Conservation (phyloP, 2,888 invertebrate genomes). For the Agrypnus murinus region DNA sequence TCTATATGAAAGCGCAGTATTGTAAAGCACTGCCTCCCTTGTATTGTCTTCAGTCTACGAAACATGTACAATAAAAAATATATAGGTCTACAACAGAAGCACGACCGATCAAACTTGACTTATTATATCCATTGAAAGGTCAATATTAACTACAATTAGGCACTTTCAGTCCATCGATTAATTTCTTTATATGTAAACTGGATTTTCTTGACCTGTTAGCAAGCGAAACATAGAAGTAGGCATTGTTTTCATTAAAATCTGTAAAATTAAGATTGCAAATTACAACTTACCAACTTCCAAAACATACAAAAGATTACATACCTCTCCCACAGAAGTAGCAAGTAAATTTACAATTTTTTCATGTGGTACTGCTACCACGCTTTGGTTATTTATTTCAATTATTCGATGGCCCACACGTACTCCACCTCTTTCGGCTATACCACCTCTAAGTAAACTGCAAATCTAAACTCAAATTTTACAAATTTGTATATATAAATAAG, state of each 20-base stretch:
- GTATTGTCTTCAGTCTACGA: slow-evolving; percentile 72
- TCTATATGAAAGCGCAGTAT: slow-evolving; percentile 69
- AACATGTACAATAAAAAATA: slow-evolving; percentile 67
- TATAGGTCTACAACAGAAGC: slow-evolving; percentile 70
- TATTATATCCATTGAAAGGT: slow-evolving; percentile 55
- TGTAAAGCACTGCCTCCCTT: slow-evolving; percentile 62
- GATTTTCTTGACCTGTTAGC: slow-evolving; percentile 99
- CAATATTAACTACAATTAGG: slow-evolving; percentile 74
- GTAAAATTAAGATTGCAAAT: slow-evolving; percentile 65
- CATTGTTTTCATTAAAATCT: slow-evolving; percentile 99
- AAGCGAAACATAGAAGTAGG: slow-evolving; percentile 99
- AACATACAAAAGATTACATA: slow-evolving; percentile 68
- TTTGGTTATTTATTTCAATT: slow-evolving; percentile 99
- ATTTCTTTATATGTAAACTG: slow-evolving; percentile 92
- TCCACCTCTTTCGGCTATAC: slow-evolving; percentile 99
- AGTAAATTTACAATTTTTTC: slow-evolving; percentile 99
- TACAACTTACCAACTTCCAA: not conserved
- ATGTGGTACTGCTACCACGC: slow-evolving; percentile 99
- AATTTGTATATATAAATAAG: not conserved
- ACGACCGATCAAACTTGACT: slow-evolving; percentile 63
- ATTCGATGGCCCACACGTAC: slow-evolving; percentile 99
- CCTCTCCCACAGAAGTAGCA: slow-evolving; percentile 99
- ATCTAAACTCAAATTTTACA: slow-evolving; percentile 77
- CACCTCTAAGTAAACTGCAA: slow-evolving; percentile 97
- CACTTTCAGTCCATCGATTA: slow-evolving; percentile 75